Percentiles rank a stretch among this genome's conserved stretches.
These are phyloP conservation scores for Eurytoma californica DNA, from an alignment of 2,888 invertebrate genomes.

Conservation along the genomic window DNA sequence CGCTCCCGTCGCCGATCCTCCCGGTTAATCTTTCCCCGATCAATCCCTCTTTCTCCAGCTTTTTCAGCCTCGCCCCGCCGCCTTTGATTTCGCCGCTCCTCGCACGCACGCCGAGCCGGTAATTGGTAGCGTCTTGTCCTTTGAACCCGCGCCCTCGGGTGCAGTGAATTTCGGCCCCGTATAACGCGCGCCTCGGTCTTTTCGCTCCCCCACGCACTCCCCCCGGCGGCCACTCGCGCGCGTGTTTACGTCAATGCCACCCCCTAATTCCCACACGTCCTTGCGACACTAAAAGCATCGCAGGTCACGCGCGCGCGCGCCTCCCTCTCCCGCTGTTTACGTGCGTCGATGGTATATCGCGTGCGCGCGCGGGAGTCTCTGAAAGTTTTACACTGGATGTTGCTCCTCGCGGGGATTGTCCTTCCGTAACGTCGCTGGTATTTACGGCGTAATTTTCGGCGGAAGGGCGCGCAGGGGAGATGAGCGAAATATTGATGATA, in stretches of 20 bases:
- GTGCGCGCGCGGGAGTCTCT: no score
- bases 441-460: no score
- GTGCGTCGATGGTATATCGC: no score
- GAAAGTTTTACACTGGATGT: no score
- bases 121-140: constrained; percentile 21
- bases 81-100: background rate
- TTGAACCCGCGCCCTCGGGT: background rate
- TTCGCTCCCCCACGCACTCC: background rate
- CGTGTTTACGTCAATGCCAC: background rate
- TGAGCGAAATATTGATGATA: no score
- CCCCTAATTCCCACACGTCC: background rate
- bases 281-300: background rate
- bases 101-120: background rate
- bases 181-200: background rate
- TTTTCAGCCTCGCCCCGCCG: constrained; percentile 1
- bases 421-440: no score
- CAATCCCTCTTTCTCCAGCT: constrained; percentile 1
- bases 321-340: no score
- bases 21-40: background rate
- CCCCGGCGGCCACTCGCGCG: background rate
- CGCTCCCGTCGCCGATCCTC: no score
- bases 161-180: no score
- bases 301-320: background rate
- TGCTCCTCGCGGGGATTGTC: no score
- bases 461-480: no score